Base-by-base conservation (phyloP, 2,888 invertebrate genomes). In the Drosophila anomalipes region DNA sequence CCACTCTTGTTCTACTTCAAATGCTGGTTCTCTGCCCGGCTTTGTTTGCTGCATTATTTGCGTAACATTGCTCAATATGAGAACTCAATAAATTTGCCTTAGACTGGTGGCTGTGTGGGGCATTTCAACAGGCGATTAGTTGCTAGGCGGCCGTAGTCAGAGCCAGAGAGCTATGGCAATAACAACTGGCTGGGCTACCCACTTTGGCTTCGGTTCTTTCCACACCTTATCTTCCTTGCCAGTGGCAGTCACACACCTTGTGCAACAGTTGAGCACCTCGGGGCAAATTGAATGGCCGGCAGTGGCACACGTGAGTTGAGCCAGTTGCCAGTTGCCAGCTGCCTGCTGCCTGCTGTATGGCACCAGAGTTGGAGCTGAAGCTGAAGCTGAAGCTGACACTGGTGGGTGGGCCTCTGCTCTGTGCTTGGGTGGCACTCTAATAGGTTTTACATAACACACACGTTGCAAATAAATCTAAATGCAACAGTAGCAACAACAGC, bases 41-140 rank as follows among this genome's bases (percentile, higher is more conserved):
- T 77, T 74, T 71, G 75, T 72, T 73, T 67, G 73, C 74, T 79
- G 77, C 79, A 87, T 82, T 84, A 87, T 82, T 88, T 83, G 84
- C 86, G 85, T 81, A 86, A 74, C 80, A 79, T 88, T 86, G 83
- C 89, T 85, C 88, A 85, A 89, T 85, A 87, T 85, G 82, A 78
- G 88, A 83, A 85, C 82, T 87, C 91, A 83, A 91, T 89, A 91
- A 91, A 89, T 89, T 89, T 80, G 75, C 80, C 76, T 78, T 71
- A 71, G 62, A 78, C 69, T 78, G 81, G 65, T 65, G 78, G 64
- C 81, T 79, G 78, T 81, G 81, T 51, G 70, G 69, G 79, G 70
- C 82, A 76, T 86, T 86, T 86, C 90, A 86, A 82, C 90, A 85
- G 85, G 88, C 90, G 86, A 88, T 86, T 85, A 90, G 90, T 85